Evolutionary conservation across 2,113 vertebrate species (phyloP), one percentile per base, ranked within the genome.

Genomic region (Petroica traversi): DNA sequence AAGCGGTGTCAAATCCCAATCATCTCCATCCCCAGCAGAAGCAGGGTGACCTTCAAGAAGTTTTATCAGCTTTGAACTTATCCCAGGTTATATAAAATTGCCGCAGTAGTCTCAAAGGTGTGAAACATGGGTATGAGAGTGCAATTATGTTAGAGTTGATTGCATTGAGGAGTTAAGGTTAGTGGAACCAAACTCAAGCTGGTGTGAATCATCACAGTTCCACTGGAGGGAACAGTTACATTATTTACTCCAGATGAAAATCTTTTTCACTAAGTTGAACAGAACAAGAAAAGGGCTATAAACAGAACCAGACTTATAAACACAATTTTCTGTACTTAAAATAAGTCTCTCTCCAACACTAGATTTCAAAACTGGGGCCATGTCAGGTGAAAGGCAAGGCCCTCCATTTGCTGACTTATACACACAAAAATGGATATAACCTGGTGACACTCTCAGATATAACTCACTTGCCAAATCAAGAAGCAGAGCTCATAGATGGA

Each of bases 171-270:
- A 85, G 84, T 91, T 91, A 91, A 94, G 74, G 82, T 84, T 75
- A 85, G 59, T 66, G 59, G 66, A 95, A 92, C 69, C 75, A 89
- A 96, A 85, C 38, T 51, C 86, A 87, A 91, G 85, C 40, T 67
- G 74, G 43, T 95, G 41, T 95, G 94, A 94, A 96, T 85, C 95
- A 89, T 84, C 2, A 0, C 76, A 74, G 71, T 88, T 92, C 85
- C 79, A 89, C 90, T 90, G 79, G 55, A 94, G 80, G 62, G 67
- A 94, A 95, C 51, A 89, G 41, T 63, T 91, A 86, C 83, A 88
- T 93, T 96, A 93, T 94, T 90, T 93, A 88, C 73, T 95, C 41
- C 3, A 43, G 69, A 46, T 46, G 81, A 89, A 93, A 95, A 88
- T 63, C 66, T 85, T 48, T 91, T 91, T 93, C 92, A 92, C 51